Conservation (phyloP, 2,113 vertebrate species). For the Struthio camelus region DNA sequence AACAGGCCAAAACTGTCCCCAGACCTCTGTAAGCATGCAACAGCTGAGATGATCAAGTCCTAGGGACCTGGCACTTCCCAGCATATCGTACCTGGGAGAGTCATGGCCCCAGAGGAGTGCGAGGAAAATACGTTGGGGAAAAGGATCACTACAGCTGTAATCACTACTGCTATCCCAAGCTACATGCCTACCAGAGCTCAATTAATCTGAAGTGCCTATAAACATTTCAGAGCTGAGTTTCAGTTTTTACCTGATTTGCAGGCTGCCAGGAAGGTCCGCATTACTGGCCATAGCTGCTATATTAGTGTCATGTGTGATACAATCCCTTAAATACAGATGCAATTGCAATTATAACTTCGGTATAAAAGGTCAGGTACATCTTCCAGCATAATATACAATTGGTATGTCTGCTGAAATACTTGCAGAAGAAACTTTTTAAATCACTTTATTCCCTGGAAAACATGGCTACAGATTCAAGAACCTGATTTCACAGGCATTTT, state of each 20-base stretch:
- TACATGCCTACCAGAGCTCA: rapidly evolving
- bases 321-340: not conserved
- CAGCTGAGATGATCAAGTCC: rapidly evolving
- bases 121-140: not conserved
- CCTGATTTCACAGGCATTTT: not conserved
- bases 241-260: rapidly evolving
- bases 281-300: rapidly evolving
- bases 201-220: no score
- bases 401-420: not conserved
- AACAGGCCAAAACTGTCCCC: not conserved
- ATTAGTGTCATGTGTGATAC: rapidly evolving
- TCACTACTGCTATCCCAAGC: not conserved
- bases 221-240: not conserved
- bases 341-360: rapidly evolving
- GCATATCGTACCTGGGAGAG: not conserved
- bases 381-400: not conserved
- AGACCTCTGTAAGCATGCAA: not conserved
- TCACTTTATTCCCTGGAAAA: not conserved
- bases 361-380: not conserved
- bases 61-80: not conserved
- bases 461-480: not conserved
- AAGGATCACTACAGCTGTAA: not conserved
- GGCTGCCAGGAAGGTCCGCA: not conserved
- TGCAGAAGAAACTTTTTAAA: not conserved
- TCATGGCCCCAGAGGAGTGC: not conserved